These are phyloP conservation scores for Scaptomyza graminum DNA, from an alignment of 1,140 invertebrate genomes.

Conservation along the genomic window DNA sequence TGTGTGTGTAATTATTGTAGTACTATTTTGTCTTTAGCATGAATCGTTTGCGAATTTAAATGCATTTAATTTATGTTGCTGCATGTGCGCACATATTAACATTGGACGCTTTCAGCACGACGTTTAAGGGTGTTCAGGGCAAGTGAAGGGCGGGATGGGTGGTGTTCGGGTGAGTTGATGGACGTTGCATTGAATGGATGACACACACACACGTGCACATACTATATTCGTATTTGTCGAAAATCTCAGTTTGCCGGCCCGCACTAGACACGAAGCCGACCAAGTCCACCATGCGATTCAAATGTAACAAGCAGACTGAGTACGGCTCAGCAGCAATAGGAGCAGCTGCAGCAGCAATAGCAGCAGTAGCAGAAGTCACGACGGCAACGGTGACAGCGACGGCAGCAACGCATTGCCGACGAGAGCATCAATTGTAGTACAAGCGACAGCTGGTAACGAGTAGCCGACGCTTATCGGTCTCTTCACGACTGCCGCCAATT, in stretches of 20 bases:
- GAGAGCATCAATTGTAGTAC: constrained; percentile 23
- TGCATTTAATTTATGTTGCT: constrained; percentile 72
- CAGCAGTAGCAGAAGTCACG: not conserved
- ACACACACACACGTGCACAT: constrained; percentile 38
- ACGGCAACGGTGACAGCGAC: constrained; percentile 1
- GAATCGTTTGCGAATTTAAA: constrained; percentile 62
- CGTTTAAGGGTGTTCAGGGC: constrained; percentile 4
- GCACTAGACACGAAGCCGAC: constrained; percentile 64
- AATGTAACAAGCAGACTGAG: constrained; percentile 65
- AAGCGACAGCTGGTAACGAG: constrained; percentile 48
- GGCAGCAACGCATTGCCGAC: constrained; percentile 1
- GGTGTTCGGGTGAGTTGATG: not conserved
- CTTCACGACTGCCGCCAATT: constrained; percentile 47
- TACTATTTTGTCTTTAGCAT: constrained; percentile 66
- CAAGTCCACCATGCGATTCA: constrained; percentile 65
- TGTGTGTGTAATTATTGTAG: constrained; percentile 33
- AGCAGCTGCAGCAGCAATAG: constrained; percentile 10
- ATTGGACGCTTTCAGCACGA: constrained; percentile 51
- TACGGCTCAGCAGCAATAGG: constrained; percentile 42
- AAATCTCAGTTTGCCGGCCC: constrained; percentile 47
- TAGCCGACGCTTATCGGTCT: constrained; percentile 26
- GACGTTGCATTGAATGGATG: not conserved
- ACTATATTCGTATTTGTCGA: constrained; percentile 54
- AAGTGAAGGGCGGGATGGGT: not conserved
- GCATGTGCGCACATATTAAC: constrained; percentile 57